A percentile compares a stretch with the other conserved stretches of the same genome.
phyloP scores from a whole-genome alignment of 2,113 vertebrate genomes.

The Antigone vipio region DNA sequence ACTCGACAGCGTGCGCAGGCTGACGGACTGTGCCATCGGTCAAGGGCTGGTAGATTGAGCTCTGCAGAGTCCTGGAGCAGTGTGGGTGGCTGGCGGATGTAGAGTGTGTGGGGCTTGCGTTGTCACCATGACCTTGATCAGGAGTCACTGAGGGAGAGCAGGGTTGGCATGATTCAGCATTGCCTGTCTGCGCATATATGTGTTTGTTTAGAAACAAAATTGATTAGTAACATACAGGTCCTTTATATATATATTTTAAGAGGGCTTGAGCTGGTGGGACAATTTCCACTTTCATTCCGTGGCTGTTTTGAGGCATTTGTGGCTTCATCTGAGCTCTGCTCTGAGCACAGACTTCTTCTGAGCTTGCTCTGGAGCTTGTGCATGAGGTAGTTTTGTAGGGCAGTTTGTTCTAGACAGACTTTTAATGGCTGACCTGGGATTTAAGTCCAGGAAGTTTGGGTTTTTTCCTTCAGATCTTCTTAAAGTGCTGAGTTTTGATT shows the following conservation, averaged over 20 bases:
- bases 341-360: background rate
- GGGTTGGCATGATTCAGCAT: background rate
- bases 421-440: background rate
- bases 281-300: background rate
- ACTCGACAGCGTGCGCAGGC: background rate
- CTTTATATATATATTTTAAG: background rate
- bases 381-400: background rate
- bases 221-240: background rate
- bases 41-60: background rate
- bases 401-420: background rate
- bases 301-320: background rate
- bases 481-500: background rate
- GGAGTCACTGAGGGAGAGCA: background rate
- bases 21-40: slow-evolving; percentile 50
- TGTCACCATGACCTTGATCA: background rate
- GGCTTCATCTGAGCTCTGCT: background rate
- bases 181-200: accelerated
- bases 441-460: background rate
- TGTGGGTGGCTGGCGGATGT: slow-evolving; percentile 50
- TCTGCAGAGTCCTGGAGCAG: slow-evolving; percentile 54
- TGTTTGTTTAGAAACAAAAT: background rate
- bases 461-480: background rate
- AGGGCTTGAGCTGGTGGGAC: background rate
- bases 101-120: slow-evolving; percentile 57
- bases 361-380: background rate